Evolutionary conservation across 2,113 vertebrate species (phyloP).

Genomic region (Proteles cristata): DNA sequence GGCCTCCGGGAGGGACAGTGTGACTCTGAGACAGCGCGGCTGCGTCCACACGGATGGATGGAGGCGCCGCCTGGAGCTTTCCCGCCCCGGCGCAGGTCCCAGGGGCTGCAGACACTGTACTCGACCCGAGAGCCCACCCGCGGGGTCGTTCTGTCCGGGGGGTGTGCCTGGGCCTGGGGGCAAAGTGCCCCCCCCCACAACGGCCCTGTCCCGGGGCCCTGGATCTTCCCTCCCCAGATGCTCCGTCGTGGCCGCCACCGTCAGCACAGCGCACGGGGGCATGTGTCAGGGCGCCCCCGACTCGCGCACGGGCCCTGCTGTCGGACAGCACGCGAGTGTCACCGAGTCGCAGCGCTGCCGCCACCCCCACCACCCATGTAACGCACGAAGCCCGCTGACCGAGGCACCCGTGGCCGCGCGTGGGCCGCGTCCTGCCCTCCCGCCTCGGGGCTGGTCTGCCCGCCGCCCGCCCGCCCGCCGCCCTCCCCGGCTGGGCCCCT

Average conservation of each 20-base stretch:
- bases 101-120: not conserved
- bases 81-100: too few species aligned
- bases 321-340: not conserved
- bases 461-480: too few species aligned
- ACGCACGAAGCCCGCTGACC: not conserved
- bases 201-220: too few species aligned
- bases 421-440: too few species aligned
- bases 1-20: too few species aligned
- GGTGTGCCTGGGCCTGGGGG: not conserved
- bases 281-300: accelerated
- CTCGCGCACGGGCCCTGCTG: not conserved
- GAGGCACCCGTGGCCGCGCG: too few species aligned
- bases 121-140: not conserved
- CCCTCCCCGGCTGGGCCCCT: too few species aligned
- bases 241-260: not conserved
- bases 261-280: not conserved
- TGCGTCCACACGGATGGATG: too few species aligned
- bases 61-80: too few species aligned
- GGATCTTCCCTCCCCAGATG: not conserved
- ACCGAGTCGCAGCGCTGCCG: not conserved
- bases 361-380: accelerated
- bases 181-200: not conserved
- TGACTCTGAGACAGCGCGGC: too few species aligned
- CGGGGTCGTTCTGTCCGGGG: not conserved
- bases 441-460: too few species aligned